These are phyloP conservation scores for Leptoteleia sp. DNA, from an alignment of 1,140 invertebrate genomes.

Conservation along the genomic window DNA sequence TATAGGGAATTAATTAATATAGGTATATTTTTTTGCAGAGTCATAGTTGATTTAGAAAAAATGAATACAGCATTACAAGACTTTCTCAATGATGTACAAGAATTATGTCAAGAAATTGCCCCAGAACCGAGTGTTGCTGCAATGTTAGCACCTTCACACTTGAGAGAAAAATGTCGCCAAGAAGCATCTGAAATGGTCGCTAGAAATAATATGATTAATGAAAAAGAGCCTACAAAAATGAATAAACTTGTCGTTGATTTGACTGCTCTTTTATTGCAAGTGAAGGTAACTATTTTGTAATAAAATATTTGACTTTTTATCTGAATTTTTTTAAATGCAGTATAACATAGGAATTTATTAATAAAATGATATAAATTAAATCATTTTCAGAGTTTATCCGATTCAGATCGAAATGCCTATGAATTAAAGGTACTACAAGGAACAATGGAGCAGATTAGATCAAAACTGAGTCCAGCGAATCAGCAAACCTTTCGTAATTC, in stretches of 20 bases:
- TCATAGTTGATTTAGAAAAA: slow-evolving; percentile 94
- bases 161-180: slow-evolving; percentile 92
- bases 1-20: too few species aligned
- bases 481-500: slow-evolving; percentile 92
- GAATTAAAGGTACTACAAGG: slow-evolving; percentile 96
- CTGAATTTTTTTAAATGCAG: too few species aligned
- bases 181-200: slow-evolving; percentile 91
- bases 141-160: slow-evolving; percentile 92
- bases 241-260: slow-evolving; percentile 92
- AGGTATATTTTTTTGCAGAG: too few species aligned
- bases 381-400: slow-evolving; percentile 87
- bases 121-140: slow-evolving; percentile 93
- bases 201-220: slow-evolving; percentile 85
- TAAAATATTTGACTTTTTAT: too few species aligned
- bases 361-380: not conserved
- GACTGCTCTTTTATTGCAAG: slow-evolving; percentile 94
- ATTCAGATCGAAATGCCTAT: slow-evolving; percentile 94
- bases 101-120: slow-evolving; percentile 91
- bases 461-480: slow-evolving; percentile 89
- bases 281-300: slow-evolving; percentile 84
- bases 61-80: slow-evolving; percentile 94
- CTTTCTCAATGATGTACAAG: slow-evolving; percentile 92
- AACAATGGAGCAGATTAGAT: slow-evolving; percentile 93
- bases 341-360: too few species aligned
- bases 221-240: slow-evolving; percentile 83